Evolutionary conservation across 2,797 vertebrate species (phyloP), one percentile per base, ranked within the genome.

Genomic region (Schizothorax lantsangensis): DNA sequence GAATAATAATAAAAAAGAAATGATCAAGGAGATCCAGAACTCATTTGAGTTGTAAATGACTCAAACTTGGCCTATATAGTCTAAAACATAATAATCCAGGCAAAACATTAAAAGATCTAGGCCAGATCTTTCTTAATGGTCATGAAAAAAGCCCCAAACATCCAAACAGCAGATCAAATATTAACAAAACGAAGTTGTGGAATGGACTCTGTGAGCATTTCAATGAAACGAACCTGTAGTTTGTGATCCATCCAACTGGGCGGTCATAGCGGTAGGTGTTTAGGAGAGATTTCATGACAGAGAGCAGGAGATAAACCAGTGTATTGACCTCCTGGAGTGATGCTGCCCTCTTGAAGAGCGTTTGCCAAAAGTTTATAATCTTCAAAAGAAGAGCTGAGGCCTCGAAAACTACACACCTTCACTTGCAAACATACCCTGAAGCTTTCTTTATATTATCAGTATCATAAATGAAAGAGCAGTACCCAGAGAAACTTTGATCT

Each of bases 271-370:
- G 2, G 38, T 62, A 9, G 43, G 52, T 36, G 40, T 73, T 64
- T 15, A 49, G 6, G 57, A 77, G 45, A 77, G 59, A 66, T 72
- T 47, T 43, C 45, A 54, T 36, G 36, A 68, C 14, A 47, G 49
- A 64, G 26, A 75, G 68, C 9, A 30, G 30, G 71, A 74, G 54
- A 71, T 71, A 71, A 52, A 59, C 7, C 49, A 17, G 36, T 9
- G 38, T 79, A 43, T n/a, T 79, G 36, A 79, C 66, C 84, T 45
- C 84, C 84, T 47, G 84, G 84, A 85, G 38, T 36, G 84, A 85
- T 71, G 38, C 49, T 45, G 47, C 5, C 47, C 6, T 7, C 59
- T 77, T 66, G 43, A 59, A 82, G 45, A 73, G 38, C 33, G 6
- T 78, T 78, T 43, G 45, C 23, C 36, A 59, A 79, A 69, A 79